Percentiles rank a stretch among this genome's conserved stretches.
phyloP scores from a whole-genome alignment of 2,113 vertebrate genomes.

The Brevimyrus niger region DNA sequence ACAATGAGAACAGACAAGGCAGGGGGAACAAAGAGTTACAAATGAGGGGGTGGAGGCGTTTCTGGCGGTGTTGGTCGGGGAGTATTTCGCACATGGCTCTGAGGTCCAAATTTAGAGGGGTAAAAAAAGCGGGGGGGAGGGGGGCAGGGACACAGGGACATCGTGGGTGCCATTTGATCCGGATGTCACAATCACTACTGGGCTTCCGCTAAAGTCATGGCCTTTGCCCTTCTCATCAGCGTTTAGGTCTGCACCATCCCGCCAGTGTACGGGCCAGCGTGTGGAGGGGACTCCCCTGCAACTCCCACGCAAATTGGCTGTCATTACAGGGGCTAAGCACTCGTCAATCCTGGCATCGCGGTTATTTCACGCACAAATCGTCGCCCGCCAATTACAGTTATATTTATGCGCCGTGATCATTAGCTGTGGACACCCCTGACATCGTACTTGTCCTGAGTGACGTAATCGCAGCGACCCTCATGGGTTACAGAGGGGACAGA shows the following conservation, averaged over 20 bases:
- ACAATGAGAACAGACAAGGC: conserved; percentile 51
- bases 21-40: conserved; percentile 30
- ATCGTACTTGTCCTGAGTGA: conserved; percentile 31
- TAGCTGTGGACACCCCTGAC: conserved; percentile 24
- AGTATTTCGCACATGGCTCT: conserved; percentile 3
- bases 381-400: not conserved
- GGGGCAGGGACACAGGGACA: conserved; percentile 17
- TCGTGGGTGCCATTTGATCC: conserved; percentile 39
- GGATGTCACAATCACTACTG: conserved; percentile 30
- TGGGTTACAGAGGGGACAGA: conserved; percentile 43
- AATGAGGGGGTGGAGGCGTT: conserved; percentile 21
- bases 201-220: not conserved
- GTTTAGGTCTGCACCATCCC: not conserved
- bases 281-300: not conserved
- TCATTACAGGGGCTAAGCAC: not conserved
- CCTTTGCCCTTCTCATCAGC: not conserved
- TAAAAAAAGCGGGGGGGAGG: not conserved
- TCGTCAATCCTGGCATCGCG: not conserved
- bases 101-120: conserved; percentile 2
- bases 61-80: not conserved
- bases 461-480: conserved; percentile 30
- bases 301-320: not conserved
- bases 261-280: not conserved
- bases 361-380: not conserved
- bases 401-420: not conserved